Conservation (phyloP, 92 coral and sea anemone species). For the Plumapathes pennacea region DNA sequence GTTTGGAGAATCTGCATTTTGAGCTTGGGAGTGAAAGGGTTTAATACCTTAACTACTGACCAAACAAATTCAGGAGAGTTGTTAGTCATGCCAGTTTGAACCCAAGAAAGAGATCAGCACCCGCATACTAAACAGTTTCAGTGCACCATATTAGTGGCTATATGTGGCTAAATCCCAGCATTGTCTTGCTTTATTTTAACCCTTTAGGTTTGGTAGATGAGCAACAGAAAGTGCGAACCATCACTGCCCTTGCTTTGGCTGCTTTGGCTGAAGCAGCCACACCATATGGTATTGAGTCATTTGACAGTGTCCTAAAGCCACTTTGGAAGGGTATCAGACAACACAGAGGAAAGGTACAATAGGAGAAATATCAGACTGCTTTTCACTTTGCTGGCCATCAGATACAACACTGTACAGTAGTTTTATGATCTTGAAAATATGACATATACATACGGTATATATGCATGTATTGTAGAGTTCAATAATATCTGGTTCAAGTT, state of each 20-base stretch:
- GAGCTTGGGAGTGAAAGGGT: no score
- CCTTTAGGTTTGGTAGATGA: conserved; percentile 92
- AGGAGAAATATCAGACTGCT: background rate
- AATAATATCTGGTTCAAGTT: background rate
- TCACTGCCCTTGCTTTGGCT: conserved; percentile 99
- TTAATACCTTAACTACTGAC: no score
- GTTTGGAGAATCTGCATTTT: no score
- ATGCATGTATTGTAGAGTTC: background rate
- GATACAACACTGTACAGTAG: background rate
- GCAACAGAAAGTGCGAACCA: conserved; percentile 98
- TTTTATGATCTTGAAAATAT: background rate
- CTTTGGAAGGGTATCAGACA: conserved; percentile 99
- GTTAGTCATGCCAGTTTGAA: no score
- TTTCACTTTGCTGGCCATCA: no score
- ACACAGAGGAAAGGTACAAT: conserved; percentile 98
- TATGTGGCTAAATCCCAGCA: no score
- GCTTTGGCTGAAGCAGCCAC: conserved; percentile 99
- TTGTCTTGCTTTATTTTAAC: no score
- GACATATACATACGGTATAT: no score
- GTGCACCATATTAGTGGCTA: no score
- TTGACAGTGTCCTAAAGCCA: conserved; percentile 98
- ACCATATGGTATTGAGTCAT: conserved; percentile 99
- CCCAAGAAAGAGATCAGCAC: no score
- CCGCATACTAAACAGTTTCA: background rate
- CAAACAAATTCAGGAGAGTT: no score